Conservation (phyloP, 2,113 vertebrate genomes). For the Lasiurus cinereus region DNA sequence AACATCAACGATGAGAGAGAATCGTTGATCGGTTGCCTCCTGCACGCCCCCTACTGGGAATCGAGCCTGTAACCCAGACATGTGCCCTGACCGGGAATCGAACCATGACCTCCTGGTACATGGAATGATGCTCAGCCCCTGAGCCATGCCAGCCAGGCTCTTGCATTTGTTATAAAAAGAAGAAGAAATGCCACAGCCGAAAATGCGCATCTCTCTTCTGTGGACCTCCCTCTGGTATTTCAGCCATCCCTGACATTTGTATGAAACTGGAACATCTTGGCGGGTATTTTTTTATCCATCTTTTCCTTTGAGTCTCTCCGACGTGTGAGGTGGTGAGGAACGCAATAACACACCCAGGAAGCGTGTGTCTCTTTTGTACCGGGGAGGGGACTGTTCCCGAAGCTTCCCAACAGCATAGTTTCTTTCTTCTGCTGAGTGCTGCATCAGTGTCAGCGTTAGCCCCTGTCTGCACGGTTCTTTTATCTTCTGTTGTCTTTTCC, state of each 20-base stretch:
- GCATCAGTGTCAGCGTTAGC: background rate
- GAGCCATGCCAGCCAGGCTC: no score
- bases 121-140: no score
- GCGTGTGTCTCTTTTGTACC: background rate
- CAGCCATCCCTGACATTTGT: background rate
- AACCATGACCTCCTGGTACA: no score
- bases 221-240: background rate
- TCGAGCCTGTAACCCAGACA: no score
- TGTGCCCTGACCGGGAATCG: no score
- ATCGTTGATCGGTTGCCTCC: no score
- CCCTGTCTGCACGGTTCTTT: background rate
- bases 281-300: background rate
- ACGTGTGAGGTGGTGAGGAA: slow-evolving; percentile 36
- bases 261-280: background rate
- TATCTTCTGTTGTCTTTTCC: background rate
- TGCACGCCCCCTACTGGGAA: no score
- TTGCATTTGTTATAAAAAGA: slow-evolving; percentile 14
- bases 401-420: background rate
- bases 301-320: slow-evolving; percentile 30
- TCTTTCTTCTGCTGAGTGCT: background rate
- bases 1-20: no score
- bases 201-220: background rate
- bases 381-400: background rate
- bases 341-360: background rate
- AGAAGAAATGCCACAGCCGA: background rate